These are phyloP conservation scores for Dynastes tityus DNA, from an alignment of 2,888 invertebrate species.

Conservation along the genomic window DNA sequence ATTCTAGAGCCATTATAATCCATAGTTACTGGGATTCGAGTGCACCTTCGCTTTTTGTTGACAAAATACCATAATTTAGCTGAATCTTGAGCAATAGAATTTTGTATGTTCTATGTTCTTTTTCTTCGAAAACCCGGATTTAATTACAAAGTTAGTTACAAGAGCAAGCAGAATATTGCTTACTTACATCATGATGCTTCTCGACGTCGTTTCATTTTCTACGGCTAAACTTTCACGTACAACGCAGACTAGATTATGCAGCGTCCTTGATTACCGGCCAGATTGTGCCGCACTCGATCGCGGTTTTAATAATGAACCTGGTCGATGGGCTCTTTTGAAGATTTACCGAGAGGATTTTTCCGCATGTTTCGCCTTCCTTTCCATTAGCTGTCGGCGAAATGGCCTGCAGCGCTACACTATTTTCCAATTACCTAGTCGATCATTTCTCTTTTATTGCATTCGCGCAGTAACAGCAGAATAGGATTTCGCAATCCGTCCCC, in stretches of 20 bases:
- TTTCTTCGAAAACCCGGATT: neutral
- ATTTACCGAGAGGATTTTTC: conserved; percentile 22
- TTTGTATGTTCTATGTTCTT: too few species aligned
- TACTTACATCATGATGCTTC: neutral
- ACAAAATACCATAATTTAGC: too few species aligned
- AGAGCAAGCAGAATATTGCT: neutral
- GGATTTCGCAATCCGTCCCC: neutral
- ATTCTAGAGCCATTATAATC: too few species aligned
- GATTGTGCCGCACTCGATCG: conserved; percentile 13
- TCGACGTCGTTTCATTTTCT: neutral
- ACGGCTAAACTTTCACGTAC: neutral
- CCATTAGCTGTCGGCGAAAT: conserved; percentile 26
- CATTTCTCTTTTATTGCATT: conserved; percentile 34
- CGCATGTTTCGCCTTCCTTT: conserved; percentile 20
- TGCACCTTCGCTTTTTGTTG: too few species aligned
- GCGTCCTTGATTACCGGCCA: neutral
- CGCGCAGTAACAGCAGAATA: conserved; percentile 5
- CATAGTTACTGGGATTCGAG: too few species aligned
- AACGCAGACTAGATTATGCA: neutral
- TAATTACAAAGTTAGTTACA: conserved; percentile 3
- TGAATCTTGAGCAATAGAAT: too few species aligned
- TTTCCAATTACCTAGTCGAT: conserved; percentile 36
- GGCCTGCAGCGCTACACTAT: conserved; percentile 20
- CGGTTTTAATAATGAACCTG: conserved; percentile 31
- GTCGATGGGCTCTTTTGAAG: conserved; percentile 34